These are phyloP conservation scores for Etheostoma nigrum DNA, from an alignment of 2,797 vertebrate genomes.

Conservation along the genomic window DNA sequence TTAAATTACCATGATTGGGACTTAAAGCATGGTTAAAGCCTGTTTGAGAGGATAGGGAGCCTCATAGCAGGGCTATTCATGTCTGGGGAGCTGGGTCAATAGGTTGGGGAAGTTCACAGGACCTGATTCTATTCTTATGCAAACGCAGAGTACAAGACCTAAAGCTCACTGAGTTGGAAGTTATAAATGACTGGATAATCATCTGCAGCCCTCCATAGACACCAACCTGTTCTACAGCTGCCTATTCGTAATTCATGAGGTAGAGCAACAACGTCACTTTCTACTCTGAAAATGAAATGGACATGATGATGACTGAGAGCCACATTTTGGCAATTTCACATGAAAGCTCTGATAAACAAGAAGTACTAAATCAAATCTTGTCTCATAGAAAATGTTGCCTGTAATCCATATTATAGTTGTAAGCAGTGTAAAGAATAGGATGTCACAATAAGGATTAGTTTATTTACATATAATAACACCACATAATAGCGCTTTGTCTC, in stretches of 20 bases:
- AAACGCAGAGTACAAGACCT: slow-evolving; percentile 90
- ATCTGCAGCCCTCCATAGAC: slow-evolving; percentile 85
- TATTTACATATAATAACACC: slow-evolving; percentile 41
- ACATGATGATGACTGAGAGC: slow-evolving; percentile 23
- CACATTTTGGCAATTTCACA: slow-evolving; percentile 6
- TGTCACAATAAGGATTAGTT: slow-evolving; percentile 36
- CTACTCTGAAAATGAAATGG: slow-evolving; percentile 35
- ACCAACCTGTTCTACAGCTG: slow-evolving; percentile 83
- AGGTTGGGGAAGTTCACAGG: slow-evolving; percentile 96
- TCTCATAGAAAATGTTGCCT: background rate
- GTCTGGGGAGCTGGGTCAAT: slow-evolving; percentile 92
- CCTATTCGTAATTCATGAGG: slow-evolving; percentile 80
- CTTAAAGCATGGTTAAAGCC: slow-evolving; percentile 93
- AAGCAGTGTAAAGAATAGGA: slow-evolving; percentile 25
- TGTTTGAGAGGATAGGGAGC: slow-evolving; percentile 91
- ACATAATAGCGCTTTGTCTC: slow-evolving; percentile 58
- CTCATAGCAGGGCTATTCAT: slow-evolving; percentile 93
- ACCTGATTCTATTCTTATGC: slow-evolving; percentile 96
- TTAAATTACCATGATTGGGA: slow-evolving; percentile 99
- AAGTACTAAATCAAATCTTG: background rate
- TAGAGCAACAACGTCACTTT: slow-evolving; percentile 62
- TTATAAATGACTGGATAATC: slow-evolving; percentile 97
- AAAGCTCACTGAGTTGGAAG: slow-evolving; percentile 94
- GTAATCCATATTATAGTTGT: slow-evolving; percentile 7
- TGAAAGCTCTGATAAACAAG: slow-evolving; percentile 3